A percentile compares a stretch with the other conserved stretches of the same genome.
Evolutionary conservation across 1,140 invertebrate genomes (phyloP).

Genomic region (Polypedilum pembai): DNA sequence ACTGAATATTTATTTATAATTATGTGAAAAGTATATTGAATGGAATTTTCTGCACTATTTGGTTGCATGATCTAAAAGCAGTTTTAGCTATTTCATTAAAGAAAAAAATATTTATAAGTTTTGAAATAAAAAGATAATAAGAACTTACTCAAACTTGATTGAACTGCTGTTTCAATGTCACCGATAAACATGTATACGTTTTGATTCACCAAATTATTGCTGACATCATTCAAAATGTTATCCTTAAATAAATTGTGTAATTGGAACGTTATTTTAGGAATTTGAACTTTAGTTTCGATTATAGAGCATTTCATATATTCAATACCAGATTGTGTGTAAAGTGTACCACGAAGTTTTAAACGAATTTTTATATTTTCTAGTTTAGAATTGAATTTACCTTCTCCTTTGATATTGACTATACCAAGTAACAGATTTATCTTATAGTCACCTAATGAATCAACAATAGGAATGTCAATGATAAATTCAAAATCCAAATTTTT

Average conservation of each 20-base stretch:
- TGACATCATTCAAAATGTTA: neutral
- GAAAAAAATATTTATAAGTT: neutral
- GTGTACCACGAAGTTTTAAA: neutral
- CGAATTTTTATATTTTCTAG: neutral
- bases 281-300: neutral
- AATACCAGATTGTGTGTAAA: neutral
- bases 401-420: neutral
- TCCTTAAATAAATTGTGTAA: slow-evolving; percentile 2
- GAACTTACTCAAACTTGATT: neutral
- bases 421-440: slow-evolving; percentile 2
- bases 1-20: too few relatives aligned
- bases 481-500: neutral
- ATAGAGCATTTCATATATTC: neutral
- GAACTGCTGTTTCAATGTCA: neutral
- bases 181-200: neutral
- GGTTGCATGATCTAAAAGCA: neutral
- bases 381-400: neutral
- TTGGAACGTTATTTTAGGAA: neutral
- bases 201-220: neutral
- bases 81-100: neutral
- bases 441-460: neutral
- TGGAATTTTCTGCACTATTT: neutral
- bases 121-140: neutral
- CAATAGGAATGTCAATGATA: neutral
- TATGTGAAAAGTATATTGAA: neutral